Conservation (phyloP, 2,797 vertebrate species). For the Pseudotriccus pelzelni region DNA sequence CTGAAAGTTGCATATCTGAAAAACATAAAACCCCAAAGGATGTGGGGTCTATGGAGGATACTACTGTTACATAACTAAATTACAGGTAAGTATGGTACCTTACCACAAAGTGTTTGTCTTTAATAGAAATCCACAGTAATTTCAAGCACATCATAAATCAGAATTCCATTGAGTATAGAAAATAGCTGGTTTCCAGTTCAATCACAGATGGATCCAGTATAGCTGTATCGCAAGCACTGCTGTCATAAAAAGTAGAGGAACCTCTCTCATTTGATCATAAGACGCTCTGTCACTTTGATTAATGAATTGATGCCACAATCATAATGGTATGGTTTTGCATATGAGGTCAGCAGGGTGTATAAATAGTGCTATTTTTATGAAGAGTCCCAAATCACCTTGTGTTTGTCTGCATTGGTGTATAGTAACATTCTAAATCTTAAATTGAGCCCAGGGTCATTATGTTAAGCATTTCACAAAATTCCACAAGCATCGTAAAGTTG, state of each 20-base stretch:
- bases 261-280: constrained; percentile 17
- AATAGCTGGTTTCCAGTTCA: constrained; percentile 58
- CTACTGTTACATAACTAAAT: constrained; percentile 66
- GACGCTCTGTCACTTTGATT: constrained; percentile 5
- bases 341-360: not conserved
- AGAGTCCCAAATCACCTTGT: not conserved
- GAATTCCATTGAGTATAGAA: constrained; percentile 46
- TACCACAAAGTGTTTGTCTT: constrained; percentile 61
- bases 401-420: not conserved
- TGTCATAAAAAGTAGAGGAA: constrained; percentile 6
- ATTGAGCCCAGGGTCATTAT: not conserved
- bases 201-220: constrained; percentile 33
- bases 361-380: not conserved
- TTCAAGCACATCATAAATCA: constrained; percentile 68
- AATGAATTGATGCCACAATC: constrained; percentile 16
- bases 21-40: constrained; percentile 58
- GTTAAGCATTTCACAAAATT: constrained; percentile 8
- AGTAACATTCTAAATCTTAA: not conserved
- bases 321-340: not conserved
- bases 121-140: constrained; percentile 64
- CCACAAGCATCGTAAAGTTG: not conserved
- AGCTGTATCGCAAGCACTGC: not conserved
- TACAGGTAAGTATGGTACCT: constrained; percentile 66
- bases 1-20: constrained; percentile 46
- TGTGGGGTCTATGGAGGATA: constrained; percentile 57